Evolutionary conservation across 2,113 vertebrate species (phyloP), one percentile per base, ranked within the genome.

Genomic region (Corapipo altera): DNA sequence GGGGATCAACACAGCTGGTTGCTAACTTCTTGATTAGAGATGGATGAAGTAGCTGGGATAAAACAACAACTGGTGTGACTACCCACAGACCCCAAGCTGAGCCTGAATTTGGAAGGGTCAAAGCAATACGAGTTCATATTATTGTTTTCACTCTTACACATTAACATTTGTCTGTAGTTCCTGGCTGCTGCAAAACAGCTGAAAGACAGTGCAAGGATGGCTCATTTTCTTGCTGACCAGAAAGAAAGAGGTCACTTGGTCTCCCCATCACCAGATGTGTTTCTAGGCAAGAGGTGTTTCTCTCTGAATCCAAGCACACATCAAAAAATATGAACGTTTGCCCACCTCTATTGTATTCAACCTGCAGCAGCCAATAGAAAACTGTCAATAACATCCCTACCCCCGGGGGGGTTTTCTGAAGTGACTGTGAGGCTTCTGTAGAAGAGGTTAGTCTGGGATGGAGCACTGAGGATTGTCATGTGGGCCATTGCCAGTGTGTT

Each of bases 1-100:
- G 91, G 81, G 75, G 84, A 86, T 93, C 93, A 93, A 76, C 55
- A 49, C 96, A 97, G 95, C 91, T 97, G 97, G 52, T 41, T 91
- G 73, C 54, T 91, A 49, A 55, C 52, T 78, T 91, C 89, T 72
- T 92, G 93, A 90, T 96, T 92, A 95, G 84, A 33, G 46, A 85
- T 83, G 58, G 88, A 88, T 94, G 77, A 72, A 69, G 79, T 88
- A 9, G 43, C 95, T 94, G 94, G 92, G 64, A 72, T 96, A 92
- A 97, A 97, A 93, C 80, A 94, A 82, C 93, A 94, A 94, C 58
- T 85, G 84, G 43, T 79, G 80, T 96, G 86, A 93, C 80, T 90
- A 78, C 8, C 7, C 82, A 75, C 43, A 91, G 69, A 86, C 54
- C 33, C 78, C 90, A 83, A 89, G 92, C 95, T 95, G 72, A 98